A percentile compares a stretch with the other conserved stretches of the same genome.
phyloP scores from a whole-genome alignment of 2,797 vertebrate genomes.

The Sebastes minor region DNA sequence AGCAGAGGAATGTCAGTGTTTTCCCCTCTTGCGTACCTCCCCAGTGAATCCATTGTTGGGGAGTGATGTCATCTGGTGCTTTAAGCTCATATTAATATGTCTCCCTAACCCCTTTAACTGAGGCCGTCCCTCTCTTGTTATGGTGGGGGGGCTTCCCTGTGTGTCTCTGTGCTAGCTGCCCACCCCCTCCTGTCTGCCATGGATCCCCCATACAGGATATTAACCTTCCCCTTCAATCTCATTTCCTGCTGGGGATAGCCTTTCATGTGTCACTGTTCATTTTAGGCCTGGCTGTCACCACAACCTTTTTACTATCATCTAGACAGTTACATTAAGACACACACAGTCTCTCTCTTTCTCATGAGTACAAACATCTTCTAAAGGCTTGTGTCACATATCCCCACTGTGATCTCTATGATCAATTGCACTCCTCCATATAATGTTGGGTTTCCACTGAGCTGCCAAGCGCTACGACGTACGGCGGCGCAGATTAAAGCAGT shows the following conservation, averaged over 20 bases:
- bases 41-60: slow-evolving; percentile 72
- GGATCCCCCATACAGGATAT: slow-evolving; percentile 72
- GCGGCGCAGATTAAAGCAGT: slow-evolving; percentile 56
- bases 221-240: slow-evolving; percentile 75
- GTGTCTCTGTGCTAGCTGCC: slow-evolving; percentile 32
- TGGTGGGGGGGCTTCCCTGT: slow-evolving; percentile 55
- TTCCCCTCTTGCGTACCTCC: slow-evolving; percentile 59
- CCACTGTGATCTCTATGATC: slow-evolving; percentile 36
- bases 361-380: slow-evolving; percentile 6
- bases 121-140: slow-evolving; percentile 57
- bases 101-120: slow-evolving; percentile 58
- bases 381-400: slow-evolving; percentile 18
- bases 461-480: slow-evolving; percentile 32
- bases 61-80: slow-evolving; percentile 76
- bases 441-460: slow-evolving; percentile 20
- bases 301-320: slow-evolving; percentile 61
- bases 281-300: slow-evolving; percentile 68
- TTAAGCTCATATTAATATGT: slow-evolving; percentile 73
- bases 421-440: slow-evolving; percentile 20
- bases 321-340: slow-evolving; percentile 17
- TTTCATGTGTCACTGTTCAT: slow-evolving; percentile 76
- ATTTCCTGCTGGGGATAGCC: slow-evolving; percentile 77
- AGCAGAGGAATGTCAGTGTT: slow-evolving; percentile 67
- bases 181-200: slow-evolving; percentile 25
- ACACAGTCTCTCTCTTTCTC: slow-evolving; percentile 33